A percentile compares a stretch with the other conserved stretches of the same genome.
These are phyloP conservation scores for Rhorus exstirpatorius DNA, from an alignment of 2,888 invertebrate genomes.

Conservation along the genomic window DNA sequence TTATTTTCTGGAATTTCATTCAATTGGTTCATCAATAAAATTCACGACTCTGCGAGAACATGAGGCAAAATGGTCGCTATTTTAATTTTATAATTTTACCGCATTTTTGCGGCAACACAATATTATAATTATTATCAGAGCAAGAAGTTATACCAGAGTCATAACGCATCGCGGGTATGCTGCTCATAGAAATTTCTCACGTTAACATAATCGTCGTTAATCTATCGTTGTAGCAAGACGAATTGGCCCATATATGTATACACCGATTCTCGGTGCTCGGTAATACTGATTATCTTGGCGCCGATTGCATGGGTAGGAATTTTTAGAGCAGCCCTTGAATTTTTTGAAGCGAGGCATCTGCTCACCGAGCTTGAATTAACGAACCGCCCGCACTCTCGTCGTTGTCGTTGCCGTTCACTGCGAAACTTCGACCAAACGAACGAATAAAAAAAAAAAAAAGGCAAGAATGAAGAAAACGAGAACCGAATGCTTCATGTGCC, in stretches of 20 bases:
- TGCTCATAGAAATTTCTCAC: background rate
- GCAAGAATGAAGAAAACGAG: conserved; percentile 26
- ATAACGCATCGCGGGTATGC: background rate
- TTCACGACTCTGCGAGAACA: no score
- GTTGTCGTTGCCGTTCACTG: conserved; percentile 22
- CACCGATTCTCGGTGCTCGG: background rate
- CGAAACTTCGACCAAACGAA: conserved; percentile 70
- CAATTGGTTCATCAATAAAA: no score
- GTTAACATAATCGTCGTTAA: background rate
- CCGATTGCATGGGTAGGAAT: conserved; percentile 42
- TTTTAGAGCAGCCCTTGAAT: conserved; percentile 68
- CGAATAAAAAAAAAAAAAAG: conserved; percentile 72
- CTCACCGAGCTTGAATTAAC: conserved; percentile 80
- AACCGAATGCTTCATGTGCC: conserved; percentile 29
- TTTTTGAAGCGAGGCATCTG: conserved; percentile 76
- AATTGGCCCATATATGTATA: background rate
- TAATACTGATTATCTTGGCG: conserved; percentile 36
- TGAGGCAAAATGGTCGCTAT: no score
- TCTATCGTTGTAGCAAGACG: background rate
- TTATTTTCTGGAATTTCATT: no score
- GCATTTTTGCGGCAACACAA: no score
- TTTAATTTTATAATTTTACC: no score
- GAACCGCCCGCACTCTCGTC: conserved; percentile 74
- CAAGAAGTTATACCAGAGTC: background rate
- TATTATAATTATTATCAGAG: no score